phyloP scores from a whole-genome alignment of 1,140 invertebrate genomes.

The Drosophila ananassae region DNA sequence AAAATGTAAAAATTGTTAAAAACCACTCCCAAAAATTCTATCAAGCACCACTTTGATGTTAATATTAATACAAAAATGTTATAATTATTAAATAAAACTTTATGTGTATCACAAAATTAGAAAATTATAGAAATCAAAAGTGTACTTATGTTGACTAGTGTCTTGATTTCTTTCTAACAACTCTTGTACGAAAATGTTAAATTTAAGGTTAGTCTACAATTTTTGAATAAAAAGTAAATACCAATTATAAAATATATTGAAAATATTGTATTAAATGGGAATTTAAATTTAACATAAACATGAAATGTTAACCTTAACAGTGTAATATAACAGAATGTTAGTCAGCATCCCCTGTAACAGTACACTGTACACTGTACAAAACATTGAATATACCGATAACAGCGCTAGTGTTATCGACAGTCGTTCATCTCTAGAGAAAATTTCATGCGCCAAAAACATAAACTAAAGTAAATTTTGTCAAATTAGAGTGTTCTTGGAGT shows the following conservation, averaged over 20 bases:
- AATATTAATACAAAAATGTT: neutral
- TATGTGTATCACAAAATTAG: neutral
- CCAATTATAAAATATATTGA: constrained; percentile 7
- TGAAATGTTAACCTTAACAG: neutral
- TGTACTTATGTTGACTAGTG: neutral
- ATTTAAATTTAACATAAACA: neutral
- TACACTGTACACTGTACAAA: neutral
- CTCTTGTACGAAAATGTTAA: constrained; percentile 17
- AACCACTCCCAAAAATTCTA: neutral
- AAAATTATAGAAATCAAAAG: neutral
- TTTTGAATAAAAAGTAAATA: constrained; percentile 7
- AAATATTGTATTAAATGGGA: neutral
- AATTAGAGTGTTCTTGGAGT: constrained; percentile 6
- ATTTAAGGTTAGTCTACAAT: constrained; percentile 1
- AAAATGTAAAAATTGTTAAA: constrained; percentile 7
- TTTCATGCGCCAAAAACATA: constrained; percentile 51
- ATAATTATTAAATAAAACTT: neutral
- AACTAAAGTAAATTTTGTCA: constrained; percentile 34
- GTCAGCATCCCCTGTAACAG: neutral
- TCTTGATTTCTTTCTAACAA: constrained; percentile 11
- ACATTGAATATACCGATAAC: neutral
- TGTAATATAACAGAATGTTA: neutral
- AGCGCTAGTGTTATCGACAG: neutral
- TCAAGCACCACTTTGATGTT: neutral
- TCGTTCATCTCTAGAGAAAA: constrained; percentile 37